Percentiles rank a stretch among this genome's conserved stretches.
phyloP scores from a whole-genome alignment of 2,888 invertebrate species.

The Hemaris fuciformis region DNA sequence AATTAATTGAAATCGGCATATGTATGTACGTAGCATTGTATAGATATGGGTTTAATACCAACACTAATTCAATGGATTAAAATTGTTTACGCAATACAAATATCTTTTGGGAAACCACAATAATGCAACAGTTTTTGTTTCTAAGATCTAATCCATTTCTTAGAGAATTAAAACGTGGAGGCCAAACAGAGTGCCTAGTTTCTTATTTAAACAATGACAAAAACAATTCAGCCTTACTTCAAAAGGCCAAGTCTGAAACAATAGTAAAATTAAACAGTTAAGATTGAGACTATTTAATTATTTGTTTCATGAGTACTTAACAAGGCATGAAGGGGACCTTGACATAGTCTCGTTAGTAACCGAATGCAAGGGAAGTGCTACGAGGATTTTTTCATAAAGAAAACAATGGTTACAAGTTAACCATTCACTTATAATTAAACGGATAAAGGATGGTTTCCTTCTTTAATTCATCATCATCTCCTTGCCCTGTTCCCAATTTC shows the following conservation, averaged over 20 bases:
- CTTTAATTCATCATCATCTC: too few relatives aligned
- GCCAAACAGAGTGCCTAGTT: constrained; percentile 13
- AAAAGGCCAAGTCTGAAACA: constrained; percentile 55
- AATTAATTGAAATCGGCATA: background rate
- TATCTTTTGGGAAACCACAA: background rate
- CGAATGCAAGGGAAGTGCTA: constrained; percentile 57
- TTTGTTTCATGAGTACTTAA: constrained; percentile 55
- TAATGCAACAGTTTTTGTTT: background rate
- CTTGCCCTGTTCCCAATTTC: too few relatives aligned
- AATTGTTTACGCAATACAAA: background rate
- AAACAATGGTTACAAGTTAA: constrained; percentile 19
- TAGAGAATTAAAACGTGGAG: constrained; percentile 6
- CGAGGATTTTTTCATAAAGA: constrained; percentile 52
- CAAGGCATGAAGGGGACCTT: constrained; percentile 51
- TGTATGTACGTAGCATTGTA: too few relatives aligned
- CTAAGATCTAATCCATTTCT: background rate
- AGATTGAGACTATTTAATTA: constrained; percentile 59
- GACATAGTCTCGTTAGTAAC: constrained; percentile 52
- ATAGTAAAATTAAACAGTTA: constrained; percentile 56
- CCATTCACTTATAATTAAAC: background rate
- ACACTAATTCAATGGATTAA: background rate
- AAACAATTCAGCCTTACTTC: constrained; percentile 42
- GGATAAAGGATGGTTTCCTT: too few relatives aligned
- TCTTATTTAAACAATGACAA: constrained; percentile 38
- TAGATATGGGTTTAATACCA: background rate